These are phyloP conservation scores for Percopsis omiscomaycus DNA, from an alignment of 2,797 vertebrate genomes.

Conservation along the genomic window DNA sequence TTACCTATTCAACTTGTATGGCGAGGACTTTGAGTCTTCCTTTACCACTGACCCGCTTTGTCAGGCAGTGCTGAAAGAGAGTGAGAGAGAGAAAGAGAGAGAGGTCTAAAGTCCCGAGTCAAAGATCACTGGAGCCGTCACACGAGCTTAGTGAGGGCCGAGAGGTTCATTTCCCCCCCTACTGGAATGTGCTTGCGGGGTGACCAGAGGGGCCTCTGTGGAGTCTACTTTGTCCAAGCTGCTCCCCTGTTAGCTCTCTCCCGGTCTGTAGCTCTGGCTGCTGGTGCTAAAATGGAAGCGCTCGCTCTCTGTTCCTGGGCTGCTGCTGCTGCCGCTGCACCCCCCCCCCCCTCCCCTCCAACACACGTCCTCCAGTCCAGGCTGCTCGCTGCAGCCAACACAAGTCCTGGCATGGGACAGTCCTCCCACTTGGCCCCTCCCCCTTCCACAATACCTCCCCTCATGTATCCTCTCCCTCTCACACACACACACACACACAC, in stretches of 20 bases:
- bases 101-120: slow-evolving; percentile 45
- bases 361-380: slow-evolving; percentile 57
- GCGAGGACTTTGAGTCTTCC: slow-evolving; percentile 23
- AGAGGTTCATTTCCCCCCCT: slow-evolving; percentile 55
- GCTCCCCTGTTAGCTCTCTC: slow-evolving; percentile 4
- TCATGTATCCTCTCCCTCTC: slow-evolving; percentile 23
- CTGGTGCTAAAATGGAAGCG: slow-evolving; percentile 19
- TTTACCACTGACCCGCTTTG: slow-evolving; percentile 31
- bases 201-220: slow-evolving; percentile 25
- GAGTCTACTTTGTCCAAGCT: slow-evolving; percentile 31
- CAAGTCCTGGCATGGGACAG: slow-evolving; percentile 75
- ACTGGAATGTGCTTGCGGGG: slow-evolving; percentile 57
- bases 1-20: slow-evolving; percentile 60
- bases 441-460: slow-evolving; percentile 43
- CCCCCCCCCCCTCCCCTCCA: slow-evolving; percentile 7
- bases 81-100: slow-evolving; percentile 20
- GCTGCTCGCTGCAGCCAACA: slow-evolving; percentile 58
- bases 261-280: slow-evolving; percentile 1
- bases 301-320: slow-evolving; percentile 9
- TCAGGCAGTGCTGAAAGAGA: slow-evolving; percentile 43
- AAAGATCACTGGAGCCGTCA: slow-evolving; percentile 58
- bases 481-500: slow-evolving; percentile 47
- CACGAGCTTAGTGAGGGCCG: slow-evolving; percentile 48
- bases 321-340: slow-evolving; percentile 17
- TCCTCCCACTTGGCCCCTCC: slow-evolving; percentile 77